These are phyloP conservation scores for Drosophila neutralis DNA, from an alignment of 2,888 invertebrate species.

Conservation along the genomic window DNA sequence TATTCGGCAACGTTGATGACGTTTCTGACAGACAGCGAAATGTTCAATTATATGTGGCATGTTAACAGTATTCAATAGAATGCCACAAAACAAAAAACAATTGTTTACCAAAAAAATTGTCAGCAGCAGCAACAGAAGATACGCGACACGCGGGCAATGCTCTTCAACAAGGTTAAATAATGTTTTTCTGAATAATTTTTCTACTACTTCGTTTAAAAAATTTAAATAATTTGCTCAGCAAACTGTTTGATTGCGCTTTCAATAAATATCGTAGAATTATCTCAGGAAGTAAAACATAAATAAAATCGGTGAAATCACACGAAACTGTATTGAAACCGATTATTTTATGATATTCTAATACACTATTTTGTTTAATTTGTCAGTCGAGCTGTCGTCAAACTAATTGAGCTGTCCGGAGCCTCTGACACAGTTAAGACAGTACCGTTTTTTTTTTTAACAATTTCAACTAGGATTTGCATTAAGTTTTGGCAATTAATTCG, in stretches of 20 bases:
- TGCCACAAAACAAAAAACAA: conserved; percentile 34
- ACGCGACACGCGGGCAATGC: conserved; percentile 53
- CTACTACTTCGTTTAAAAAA: conserved; percentile 1
- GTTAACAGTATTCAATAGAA: conserved; percentile 64
- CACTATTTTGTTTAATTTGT: conserved; percentile 1
- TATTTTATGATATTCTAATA: conserved; percentile 24
- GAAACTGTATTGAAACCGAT: conserved; percentile 36
- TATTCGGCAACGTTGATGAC: conserved; percentile 54
- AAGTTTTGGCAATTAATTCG: conserved; percentile 47
- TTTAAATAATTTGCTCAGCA: conserved; percentile 6
- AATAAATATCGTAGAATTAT: conserved; percentile 11
- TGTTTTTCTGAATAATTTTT: conserved; percentile 21
- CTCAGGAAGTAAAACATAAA: conserved; percentile 34
- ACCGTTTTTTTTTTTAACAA: conserved; percentile 1
- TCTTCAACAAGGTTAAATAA: conserved; percentile 59
- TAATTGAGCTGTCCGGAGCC: conserved; percentile 38
- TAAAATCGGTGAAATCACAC: conserved; percentile 18
- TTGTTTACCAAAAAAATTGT: conserved; percentile 64
- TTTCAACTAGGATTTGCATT: conserved; percentile 51
- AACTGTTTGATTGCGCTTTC: conserved; percentile 14
- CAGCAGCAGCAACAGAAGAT: conserved; percentile 50
- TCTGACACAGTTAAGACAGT: conserved; percentile 21
- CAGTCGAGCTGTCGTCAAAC: neutral
- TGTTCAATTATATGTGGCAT: conserved; percentile 51
- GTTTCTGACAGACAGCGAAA: conserved; percentile 39